phyloP scores from a whole-genome alignment of 2,888 invertebrate species.

The Drosophila crucigera region DNA sequence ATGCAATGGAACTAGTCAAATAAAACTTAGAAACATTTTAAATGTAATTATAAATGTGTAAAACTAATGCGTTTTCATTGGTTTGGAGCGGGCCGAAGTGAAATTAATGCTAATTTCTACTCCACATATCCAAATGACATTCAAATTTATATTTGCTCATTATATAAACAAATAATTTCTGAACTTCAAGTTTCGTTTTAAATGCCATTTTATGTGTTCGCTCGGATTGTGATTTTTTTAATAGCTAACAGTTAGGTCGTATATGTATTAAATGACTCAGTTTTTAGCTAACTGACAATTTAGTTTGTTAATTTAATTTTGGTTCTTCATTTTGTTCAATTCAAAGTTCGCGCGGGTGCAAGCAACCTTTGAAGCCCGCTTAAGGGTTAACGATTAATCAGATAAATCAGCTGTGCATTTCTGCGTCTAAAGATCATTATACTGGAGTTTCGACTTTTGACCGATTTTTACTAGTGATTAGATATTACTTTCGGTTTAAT shows the following conservation, averaged over 20 bases:
- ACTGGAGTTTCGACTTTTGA: background rate
- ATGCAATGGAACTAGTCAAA: slow-evolving; percentile 83
- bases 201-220: background rate
- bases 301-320: background rate
- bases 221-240: background rate
- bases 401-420: slow-evolving; percentile 41
- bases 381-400: slow-evolving; percentile 46
- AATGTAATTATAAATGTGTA: slow-evolving; percentile 80
- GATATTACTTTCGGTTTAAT: slow-evolving; percentile 10
- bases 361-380: background rate
- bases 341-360: background rate
- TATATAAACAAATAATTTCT: background rate
- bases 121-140: background rate
- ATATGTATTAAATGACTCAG: background rate
- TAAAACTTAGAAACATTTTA: slow-evolving; percentile 82
- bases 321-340: background rate
- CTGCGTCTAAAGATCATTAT: slow-evolving; percentile 31
- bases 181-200: background rate
- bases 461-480: slow-evolving; percentile 14
- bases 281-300: background rate
- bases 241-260: background rate
- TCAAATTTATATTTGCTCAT: background rate
- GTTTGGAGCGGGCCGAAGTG: too few relatives aligned
- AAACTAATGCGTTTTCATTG: slow-evolving; percentile 33
- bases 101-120: background rate